phyloP scores from a whole-genome alignment of 1,140 invertebrate species.

The Drosophila tropicalis region DNA sequence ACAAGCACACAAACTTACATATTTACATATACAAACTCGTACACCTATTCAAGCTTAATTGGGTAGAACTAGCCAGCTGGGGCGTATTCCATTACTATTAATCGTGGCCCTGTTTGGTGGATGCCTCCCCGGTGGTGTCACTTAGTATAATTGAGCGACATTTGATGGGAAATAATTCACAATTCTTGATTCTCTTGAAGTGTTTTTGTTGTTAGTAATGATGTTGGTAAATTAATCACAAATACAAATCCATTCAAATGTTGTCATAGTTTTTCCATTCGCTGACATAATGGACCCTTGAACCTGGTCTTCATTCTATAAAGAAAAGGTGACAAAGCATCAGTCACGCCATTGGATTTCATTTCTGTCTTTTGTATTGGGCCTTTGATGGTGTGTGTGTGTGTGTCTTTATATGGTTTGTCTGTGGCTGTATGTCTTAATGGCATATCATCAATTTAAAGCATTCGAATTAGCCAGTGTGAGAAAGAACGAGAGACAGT shows the following conservation, averaged over 20 bases:
- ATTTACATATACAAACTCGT: background rate
- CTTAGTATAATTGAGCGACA: conserved; percentile 76
- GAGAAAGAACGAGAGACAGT: background rate
- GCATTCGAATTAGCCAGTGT: conserved; percentile 23
- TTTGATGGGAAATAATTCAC: conserved; percentile 76
- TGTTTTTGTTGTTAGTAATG: conserved; percentile 62
- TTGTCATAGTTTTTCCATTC: conserved; percentile 51
- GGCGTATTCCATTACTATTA: conserved; percentile 71
- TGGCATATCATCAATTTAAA: conserved; percentile 63
- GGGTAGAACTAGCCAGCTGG: conserved; percentile 24
- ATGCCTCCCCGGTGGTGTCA: conserved; percentile 58
- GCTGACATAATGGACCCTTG: conserved; percentile 24
- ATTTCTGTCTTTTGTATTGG: conserved; percentile 18
- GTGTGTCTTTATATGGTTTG: conserved; percentile 11
- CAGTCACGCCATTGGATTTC: conserved; percentile 51
- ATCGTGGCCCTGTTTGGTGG: conserved; percentile 50
- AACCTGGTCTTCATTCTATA: background rate
- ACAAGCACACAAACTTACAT: conserved; percentile 10
- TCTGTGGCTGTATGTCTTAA: conserved; percentile 54
- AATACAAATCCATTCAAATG: conserved; percentile 38
- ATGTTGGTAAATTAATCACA: conserved; percentile 73
- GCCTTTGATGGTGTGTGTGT: background rate
- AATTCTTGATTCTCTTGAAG: conserved; percentile 47
- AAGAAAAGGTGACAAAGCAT: conserved; percentile 47
- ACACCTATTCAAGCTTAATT: conserved; percentile 27